Evolutionary conservation across 2,797 vertebrate species (phyloP).

Genomic region (Tokudaia tokunoshimensis): DNA sequence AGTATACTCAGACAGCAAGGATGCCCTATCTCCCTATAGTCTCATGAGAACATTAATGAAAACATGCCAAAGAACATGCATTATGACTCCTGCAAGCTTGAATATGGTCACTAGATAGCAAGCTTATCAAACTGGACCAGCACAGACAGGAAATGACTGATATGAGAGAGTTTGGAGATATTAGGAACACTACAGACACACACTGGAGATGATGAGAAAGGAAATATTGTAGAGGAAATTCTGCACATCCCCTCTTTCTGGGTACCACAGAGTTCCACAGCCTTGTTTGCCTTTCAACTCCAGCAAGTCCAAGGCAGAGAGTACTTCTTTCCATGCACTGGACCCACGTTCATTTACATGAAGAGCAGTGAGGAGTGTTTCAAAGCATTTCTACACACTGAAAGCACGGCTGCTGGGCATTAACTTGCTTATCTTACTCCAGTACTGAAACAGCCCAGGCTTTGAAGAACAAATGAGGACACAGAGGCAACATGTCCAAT

Average conservation of each 20-base stretch:
- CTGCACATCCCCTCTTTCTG: not conserved
- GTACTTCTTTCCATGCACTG: not conserved
- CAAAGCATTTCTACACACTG: conserved; percentile 16
- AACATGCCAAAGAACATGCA: not conserved
- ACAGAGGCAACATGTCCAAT: not conserved
- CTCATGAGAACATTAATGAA: not conserved
- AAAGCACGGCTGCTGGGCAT: not conserved
- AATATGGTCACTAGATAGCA: not conserved
- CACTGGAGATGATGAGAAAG: not conserved
- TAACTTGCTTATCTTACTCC: not conserved
- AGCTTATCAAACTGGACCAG: not conserved
- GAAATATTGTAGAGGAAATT: not conserved
- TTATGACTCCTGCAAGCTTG: not conserved
- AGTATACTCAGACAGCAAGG: not conserved
- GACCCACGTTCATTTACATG: not conserved
- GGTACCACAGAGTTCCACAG: not conserved
- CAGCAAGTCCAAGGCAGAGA: not conserved
- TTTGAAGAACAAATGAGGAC: not conserved
- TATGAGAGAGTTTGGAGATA: not conserved
- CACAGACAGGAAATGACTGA: not conserved
- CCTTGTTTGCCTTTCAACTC: not conserved
- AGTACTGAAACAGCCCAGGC: not conserved
- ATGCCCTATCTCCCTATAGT: not conserved
- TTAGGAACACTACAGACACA: not conserved
- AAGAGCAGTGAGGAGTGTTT: not conserved